Percentiles rank a stretch among this genome's conserved stretches.
Conservation (phyloP, 1,140 invertebrate species). For the Cheumatopsyche charites region DNA sequence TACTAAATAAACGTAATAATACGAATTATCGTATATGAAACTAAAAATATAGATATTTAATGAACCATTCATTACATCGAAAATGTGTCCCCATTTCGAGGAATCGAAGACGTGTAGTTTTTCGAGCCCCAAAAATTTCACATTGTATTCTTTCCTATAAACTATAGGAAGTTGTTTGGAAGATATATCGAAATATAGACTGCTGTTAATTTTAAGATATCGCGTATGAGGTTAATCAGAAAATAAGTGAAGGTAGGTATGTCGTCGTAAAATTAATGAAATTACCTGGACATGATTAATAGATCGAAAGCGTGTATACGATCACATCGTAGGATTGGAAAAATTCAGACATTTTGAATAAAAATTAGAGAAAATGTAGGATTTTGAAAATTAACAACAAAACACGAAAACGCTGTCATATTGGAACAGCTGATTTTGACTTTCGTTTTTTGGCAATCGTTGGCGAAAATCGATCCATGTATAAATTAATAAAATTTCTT, state of each 20-base stretch:
- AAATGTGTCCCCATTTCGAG: constrained; percentile 82
- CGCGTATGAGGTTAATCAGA: too few species aligned
- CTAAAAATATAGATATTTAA: constrained; percentile 42
- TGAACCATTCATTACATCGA: too few species aligned
- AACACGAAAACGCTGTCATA: neutral
- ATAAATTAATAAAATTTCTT: too few species aligned
- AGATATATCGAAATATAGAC: constrained; percentile 57
- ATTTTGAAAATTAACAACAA: too few species aligned
- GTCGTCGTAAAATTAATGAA: neutral
- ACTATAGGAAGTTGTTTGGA: constrained; percentile 72
- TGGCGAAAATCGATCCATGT: too few species aligned
- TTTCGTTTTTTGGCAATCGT: too few species aligned
- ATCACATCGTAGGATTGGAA: too few species aligned
- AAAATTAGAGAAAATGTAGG: too few species aligned
- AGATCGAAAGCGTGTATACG: too few species aligned
- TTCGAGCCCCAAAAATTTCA: constrained; percentile 80
- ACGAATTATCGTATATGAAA: too few species aligned
- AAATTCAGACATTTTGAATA: too few species aligned
- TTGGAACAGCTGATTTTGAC: constrained; percentile 2
- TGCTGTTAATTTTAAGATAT: constrained; percentile 38
- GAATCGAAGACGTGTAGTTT: constrained; percentile 90
- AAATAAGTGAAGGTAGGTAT: too few species aligned
- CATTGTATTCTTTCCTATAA: constrained; percentile 80
- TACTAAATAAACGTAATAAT: constrained; percentile 58
- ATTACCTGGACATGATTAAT: constrained; percentile 5